A percentile compares a stretch with the other conserved stretches of the same genome.
Evolutionary conservation across 2,797 vertebrate species (phyloP).

Genomic region (Percopsis omiscomaycus): DNA sequence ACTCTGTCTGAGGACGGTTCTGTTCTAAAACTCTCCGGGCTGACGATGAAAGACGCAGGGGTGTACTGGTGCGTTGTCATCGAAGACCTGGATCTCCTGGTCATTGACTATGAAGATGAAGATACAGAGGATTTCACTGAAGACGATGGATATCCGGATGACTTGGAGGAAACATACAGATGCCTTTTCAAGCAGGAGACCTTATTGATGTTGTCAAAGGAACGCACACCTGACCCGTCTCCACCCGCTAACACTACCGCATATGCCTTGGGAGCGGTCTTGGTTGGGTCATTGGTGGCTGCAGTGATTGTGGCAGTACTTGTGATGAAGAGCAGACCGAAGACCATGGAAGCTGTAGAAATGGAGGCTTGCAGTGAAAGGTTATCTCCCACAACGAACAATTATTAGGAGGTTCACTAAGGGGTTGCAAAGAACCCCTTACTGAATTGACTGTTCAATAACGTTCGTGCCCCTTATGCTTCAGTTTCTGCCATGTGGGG

Average conservation of each 20-base stretch:
- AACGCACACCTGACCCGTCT: neutral
- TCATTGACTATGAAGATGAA: neutral
- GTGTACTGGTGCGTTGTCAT: slow-evolving; percentile 65
- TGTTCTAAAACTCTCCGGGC: slow-evolving; percentile 46
- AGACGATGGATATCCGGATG: neutral
- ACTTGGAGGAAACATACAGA: neutral
- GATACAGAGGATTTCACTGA: neutral
- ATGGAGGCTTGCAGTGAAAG: slow-evolving; percentile 10
- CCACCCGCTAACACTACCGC: neutral
- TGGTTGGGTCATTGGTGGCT: slow-evolving; percentile 44
- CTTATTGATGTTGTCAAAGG: slow-evolving; percentile 3
- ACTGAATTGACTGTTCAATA: neutral
- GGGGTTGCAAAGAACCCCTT: slow-evolving; percentile 1
- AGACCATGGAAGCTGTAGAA: neutral
- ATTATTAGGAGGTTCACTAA: slow-evolving; percentile 7
- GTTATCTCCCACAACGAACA: slow-evolving; percentile 16
- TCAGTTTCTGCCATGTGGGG: neutral
- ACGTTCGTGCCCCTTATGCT: neutral
- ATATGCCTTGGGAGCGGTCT: slow-evolving; percentile 20
- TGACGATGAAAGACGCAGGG: slow-evolving; percentile 41
- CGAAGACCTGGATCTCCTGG: neutral
- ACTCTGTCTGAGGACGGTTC: slow-evolving; percentile 22
- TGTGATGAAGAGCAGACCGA: slow-evolving; percentile 37
- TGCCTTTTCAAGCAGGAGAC: slow-evolving; percentile 65
- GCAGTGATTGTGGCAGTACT: slow-evolving; percentile 20